phyloP scores from a whole-genome alignment of 2,113 vertebrate species.

The human region DNA sequence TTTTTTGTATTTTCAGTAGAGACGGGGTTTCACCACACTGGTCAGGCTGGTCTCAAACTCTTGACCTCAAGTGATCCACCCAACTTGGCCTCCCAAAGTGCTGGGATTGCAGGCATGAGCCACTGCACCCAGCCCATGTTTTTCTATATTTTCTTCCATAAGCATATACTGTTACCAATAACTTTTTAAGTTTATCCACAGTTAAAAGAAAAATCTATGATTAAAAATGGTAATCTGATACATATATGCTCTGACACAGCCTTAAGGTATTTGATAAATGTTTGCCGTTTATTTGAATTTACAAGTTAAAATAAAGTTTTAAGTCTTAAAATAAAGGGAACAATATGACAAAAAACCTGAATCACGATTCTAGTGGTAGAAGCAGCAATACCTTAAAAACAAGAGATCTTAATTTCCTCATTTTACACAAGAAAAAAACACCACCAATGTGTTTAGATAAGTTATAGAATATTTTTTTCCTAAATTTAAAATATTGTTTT shows the following conservation, averaged over 20 bases:
- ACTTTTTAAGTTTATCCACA: slow-evolving; percentile 5
- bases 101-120: too few species aligned
- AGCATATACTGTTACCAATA: neutral
- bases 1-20: too few species aligned
- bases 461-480: neutral
- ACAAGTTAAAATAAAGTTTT: slow-evolving; percentile 25
- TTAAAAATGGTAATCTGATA: slow-evolving; percentile 6
- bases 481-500: neutral
- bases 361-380: slow-evolving; percentile 19
- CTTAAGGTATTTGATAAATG: neutral
- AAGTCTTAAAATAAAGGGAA: neutral
- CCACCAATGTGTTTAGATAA: neutral
- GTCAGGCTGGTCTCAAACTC: too few species aligned
- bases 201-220: neutral
- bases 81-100: too few species aligned
- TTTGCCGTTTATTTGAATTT: neutral
- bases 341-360: neutral
- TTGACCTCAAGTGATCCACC: too few species aligned
- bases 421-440: slow-evolving; percentile 16
- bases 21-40: too few species aligned
- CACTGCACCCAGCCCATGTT: neutral
- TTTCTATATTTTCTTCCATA: slow-evolving; percentile 24
- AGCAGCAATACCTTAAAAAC: neutral
- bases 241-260: neutral
- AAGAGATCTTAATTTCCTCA: neutral